Evolutionary conservation across 2,888 invertebrate genomes (phyloP).

Genomic region (Cataglyphis albicans): DNA sequence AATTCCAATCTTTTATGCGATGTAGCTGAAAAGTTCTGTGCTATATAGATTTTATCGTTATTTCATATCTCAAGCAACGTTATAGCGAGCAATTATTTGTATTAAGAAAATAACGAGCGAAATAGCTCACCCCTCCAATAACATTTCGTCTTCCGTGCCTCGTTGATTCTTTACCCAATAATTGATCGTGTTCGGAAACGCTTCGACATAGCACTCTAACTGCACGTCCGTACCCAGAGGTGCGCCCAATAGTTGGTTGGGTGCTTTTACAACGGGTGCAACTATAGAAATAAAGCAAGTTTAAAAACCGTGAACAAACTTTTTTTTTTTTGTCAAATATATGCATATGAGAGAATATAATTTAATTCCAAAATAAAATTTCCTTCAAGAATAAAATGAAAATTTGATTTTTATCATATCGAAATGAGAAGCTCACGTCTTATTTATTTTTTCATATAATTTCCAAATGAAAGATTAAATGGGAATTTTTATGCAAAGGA

Average conservation of each 20-base stretch:
- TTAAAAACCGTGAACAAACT: background rate
- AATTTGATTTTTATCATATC: slow-evolving; percentile 18
- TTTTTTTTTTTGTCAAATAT: background rate
- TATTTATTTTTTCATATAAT: background rate
- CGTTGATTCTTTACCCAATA: slow-evolving; percentile 92
- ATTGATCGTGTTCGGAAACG: slow-evolving; percentile 92
- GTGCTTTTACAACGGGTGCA: slow-evolving; percentile 95
- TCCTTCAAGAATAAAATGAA: background rate
- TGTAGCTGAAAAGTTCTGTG: background rate
- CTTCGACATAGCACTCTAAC: slow-evolving; percentile 95
- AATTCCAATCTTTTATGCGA: background rate
- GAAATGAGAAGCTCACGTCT: background rate
- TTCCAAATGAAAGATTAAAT: background rate
- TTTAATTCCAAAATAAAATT: background rate
- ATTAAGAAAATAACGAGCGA: slow-evolving; percentile 15
- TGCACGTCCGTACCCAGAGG: slow-evolving; percentile 95
- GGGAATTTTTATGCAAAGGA: background rate
- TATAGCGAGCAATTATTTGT: slow-evolving; percentile 5
- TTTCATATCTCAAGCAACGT: background rate
- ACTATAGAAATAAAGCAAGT: slow-evolving; percentile 87
- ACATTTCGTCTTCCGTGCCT: slow-evolving; percentile 76
- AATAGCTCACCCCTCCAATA: slow-evolving; percentile 81
- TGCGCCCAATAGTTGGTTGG: slow-evolving; percentile 95
- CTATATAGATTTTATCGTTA: background rate
- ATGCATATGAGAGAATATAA: background rate